Evolutionary conservation across 2,888 invertebrate species (phyloP), one percentile per base, ranked within the genome.

Genomic region (Plebejus argus): DNA sequence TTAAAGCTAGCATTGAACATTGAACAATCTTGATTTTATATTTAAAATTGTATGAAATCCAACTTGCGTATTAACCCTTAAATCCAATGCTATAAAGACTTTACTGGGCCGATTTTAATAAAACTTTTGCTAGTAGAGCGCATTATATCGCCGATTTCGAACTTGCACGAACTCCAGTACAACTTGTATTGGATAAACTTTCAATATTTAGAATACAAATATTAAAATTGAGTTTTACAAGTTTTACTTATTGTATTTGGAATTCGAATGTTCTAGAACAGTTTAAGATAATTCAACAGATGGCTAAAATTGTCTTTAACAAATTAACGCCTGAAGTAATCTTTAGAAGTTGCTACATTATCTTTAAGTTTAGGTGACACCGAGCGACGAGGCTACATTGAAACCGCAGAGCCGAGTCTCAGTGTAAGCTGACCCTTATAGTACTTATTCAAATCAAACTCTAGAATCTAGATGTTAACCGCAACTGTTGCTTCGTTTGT

Each of bases 41-140:
- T 66, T 20, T 66, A 23, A 66, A 23, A 66, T 1, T 66, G n/a
- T 33, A 39, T 39, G n/a, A 39, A 71, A 71, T 71, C 10, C 20
- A 20, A 20, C 45, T 6, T 20, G 18, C 45, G 12, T 20, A 23
- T 72, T 45, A 72, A 20, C 45, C 45, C 72, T 45, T 5, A 23
- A 45, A 71, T 8, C 74, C 23, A 74, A 74, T 53, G 33, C 49
- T 74, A 74, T 49, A 74, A 53, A 72, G 72, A 45, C 53, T 15
- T 79, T 77, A 79, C 79, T 80, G 79, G 76, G 75, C 77, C 78
- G 66, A 78, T 79, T 80, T 79, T 79, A 80, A 79, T 80, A 80
- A 80, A 80, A 79, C 78, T 80, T 80, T 75, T 33, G 61, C 74
- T 75, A 53, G 74, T 74, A 1, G 1, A 74, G 74, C 72, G 49